These are phyloP conservation scores for Elanus axillaris DNA, from an alignment of 2,113 vertebrate genomes.

Conservation along the genomic window DNA sequence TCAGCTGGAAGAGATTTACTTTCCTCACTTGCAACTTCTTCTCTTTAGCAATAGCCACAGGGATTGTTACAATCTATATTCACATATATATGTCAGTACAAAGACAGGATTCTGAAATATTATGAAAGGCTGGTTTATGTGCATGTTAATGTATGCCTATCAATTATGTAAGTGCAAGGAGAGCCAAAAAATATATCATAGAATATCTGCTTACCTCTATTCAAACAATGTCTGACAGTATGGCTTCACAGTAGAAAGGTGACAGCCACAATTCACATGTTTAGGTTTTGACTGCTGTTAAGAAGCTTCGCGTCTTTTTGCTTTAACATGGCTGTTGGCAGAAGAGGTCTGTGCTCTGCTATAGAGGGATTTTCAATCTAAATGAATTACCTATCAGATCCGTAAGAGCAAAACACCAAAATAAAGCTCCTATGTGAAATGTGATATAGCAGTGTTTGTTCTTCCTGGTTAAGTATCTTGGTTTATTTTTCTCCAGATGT, in stretches of 20 bases:
- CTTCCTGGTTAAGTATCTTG: background rate
- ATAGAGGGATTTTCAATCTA: background rate
- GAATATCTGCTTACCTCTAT: background rate
- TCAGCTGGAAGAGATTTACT: background rate
- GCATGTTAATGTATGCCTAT: background rate
- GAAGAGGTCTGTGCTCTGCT: background rate
- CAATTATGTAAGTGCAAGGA: background rate
- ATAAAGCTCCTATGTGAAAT: background rate
- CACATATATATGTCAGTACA: background rate
- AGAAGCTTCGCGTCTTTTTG: background rate
- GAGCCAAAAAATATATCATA: background rate
- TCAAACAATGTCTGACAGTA: background rate
- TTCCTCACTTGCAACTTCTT: background rate
- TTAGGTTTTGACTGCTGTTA: background rate
- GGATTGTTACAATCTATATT: background rate
- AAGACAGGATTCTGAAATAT: slow-evolving; percentile 14
- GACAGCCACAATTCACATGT: background rate
- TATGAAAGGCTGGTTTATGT: background rate
- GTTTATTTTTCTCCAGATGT: background rate
- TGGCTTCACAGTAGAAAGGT: background rate
- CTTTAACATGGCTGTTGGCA: background rate
- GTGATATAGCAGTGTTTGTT: background rate
- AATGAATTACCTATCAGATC: background rate
- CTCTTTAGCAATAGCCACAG: background rate
- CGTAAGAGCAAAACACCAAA: background rate